Evolutionary conservation across 2,113 vertebrate genomes (phyloP).

Genomic region (Salvelinus namaycush): DNA sequence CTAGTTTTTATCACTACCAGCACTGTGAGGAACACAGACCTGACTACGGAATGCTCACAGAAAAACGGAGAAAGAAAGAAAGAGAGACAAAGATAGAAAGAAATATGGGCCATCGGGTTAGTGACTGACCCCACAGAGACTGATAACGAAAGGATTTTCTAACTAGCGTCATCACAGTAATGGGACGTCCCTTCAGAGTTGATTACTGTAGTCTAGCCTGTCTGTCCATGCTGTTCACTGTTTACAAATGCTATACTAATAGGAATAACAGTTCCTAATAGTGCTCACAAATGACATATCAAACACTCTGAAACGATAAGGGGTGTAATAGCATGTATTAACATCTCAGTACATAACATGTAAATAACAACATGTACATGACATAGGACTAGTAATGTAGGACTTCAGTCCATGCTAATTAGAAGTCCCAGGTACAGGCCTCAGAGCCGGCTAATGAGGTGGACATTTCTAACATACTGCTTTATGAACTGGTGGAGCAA

Average conservation of each 20-base stretch:
- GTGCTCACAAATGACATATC: slow-evolving; percentile 8
- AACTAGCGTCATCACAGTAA: slow-evolving; percentile 26
- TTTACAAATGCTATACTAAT: slow-evolving; percentile 16
- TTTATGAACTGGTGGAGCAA: slow-evolving; percentile 26
- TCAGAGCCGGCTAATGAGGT: slow-evolving; percentile 38
- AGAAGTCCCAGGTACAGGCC: background rate
- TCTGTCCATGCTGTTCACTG: background rate
- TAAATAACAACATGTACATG: background rate
- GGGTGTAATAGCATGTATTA: background rate
- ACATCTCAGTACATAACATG: no score
- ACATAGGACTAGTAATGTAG: background rate
- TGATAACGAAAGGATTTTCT: slow-evolving; percentile 36
- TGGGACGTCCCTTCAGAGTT: slow-evolving; percentile 2
- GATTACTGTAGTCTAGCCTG: slow-evolving; percentile 5
- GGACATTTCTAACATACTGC: slow-evolving; percentile 23
- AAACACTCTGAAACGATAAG: slow-evolving; percentile 37
- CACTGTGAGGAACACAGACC: background rate
- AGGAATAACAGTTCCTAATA: background rate
- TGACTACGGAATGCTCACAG: slow-evolving; percentile 31
- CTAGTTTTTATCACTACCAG: slow-evolving; percentile 24
- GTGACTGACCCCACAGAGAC: slow-evolving; percentile 43
- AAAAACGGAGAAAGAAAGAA: slow-evolving; percentile 18
- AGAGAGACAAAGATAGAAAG: no score
- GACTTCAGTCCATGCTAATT: slow-evolving; percentile 16
- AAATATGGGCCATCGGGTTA: slow-evolving; percentile 21